phyloP scores from a whole-genome alignment of 2,113 vertebrate genomes.

The Cyphomyrus discorhynchus region DNA sequence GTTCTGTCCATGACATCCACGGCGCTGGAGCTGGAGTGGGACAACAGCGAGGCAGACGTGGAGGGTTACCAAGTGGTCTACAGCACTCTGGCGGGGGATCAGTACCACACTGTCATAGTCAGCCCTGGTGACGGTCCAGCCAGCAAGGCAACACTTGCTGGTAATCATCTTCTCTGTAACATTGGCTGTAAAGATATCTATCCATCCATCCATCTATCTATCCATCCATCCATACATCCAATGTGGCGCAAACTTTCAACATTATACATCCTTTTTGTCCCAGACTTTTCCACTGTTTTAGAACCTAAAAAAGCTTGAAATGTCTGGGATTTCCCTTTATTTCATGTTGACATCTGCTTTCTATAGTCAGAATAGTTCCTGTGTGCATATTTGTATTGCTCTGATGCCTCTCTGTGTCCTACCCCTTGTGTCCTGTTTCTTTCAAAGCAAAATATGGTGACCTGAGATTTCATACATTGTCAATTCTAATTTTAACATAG shows the following conservation, averaged over 20 bases:
- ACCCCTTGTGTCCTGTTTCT: too few species aligned
- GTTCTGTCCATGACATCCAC: constrained; percentile 73
- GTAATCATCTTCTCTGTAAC: constrained; percentile 48
- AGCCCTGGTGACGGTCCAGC: constrained; percentile 66
- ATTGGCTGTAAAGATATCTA: not conserved
- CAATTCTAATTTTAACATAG: too few species aligned
- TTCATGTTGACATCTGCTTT: too few species aligned
- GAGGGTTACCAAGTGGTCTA: constrained; percentile 86
- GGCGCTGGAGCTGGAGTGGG: constrained; percentile 85
- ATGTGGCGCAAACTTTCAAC: not conserved
- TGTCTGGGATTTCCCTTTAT: too few species aligned
- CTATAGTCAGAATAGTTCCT: too few species aligned
- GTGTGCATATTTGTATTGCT: too few species aligned
- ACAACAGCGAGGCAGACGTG: constrained; percentile 90
- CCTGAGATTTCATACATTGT: too few species aligned
- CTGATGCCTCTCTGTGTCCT: too few species aligned
- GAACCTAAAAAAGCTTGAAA: too few species aligned
- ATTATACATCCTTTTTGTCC: not conserved
- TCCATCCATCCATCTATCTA: not conserved
- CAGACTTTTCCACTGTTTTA: not conserved
- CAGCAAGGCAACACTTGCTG: constrained; percentile 72
- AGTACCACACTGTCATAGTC: constrained; percentile 82
- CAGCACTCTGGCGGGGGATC: constrained; percentile 90
- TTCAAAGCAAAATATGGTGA: too few species aligned
- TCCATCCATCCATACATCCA: not conserved